Evolutionary conservation across 2,113 vertebrate species (phyloP).

Genomic region (Dermatemys mawii): DNA sequence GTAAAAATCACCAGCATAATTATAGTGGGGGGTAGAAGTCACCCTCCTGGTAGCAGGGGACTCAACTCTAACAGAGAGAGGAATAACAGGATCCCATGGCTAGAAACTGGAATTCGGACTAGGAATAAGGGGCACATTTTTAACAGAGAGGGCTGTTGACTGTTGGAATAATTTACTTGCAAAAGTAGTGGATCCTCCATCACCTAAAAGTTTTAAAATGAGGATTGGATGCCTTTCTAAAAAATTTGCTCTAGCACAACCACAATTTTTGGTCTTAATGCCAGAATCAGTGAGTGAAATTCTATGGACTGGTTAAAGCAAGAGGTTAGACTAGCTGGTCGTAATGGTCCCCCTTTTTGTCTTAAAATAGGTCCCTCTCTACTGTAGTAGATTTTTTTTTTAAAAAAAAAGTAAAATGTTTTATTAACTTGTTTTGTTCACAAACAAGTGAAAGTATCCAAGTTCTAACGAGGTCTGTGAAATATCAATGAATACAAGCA

Average conservation of each 20-base stretch:
- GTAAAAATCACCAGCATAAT: not conserved
- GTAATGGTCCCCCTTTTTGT: accelerated
- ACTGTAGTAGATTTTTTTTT: too few relatives aligned
- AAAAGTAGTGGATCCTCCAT: accelerated
- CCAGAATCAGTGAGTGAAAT: not conserved
- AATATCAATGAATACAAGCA: not conserved
- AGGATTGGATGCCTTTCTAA: not conserved
- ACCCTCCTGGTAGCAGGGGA: not conserved
- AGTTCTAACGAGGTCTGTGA: not conserved
- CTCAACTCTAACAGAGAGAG: not conserved
- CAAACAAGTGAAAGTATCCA: not conserved
- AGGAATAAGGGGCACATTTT: not conserved
- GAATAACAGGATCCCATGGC: not conserved
- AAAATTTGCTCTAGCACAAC: not conserved
- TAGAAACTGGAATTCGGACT: not conserved
- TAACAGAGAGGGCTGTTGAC: not conserved
- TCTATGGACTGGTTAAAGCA: not conserved
- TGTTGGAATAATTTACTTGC: not conserved
- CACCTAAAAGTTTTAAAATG: not conserved
- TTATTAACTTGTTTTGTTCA: not conserved
- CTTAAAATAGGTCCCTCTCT: not conserved
- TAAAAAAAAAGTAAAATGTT: not conserved
- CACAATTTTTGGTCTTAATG: not conserved
- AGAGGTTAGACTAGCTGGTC: not conserved
- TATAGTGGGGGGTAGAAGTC: not conserved